These are phyloP conservation scores for Megaceryle torquata DNA, from an alignment of 2,113 vertebrate genomes.

Conservation along the genomic window DNA sequence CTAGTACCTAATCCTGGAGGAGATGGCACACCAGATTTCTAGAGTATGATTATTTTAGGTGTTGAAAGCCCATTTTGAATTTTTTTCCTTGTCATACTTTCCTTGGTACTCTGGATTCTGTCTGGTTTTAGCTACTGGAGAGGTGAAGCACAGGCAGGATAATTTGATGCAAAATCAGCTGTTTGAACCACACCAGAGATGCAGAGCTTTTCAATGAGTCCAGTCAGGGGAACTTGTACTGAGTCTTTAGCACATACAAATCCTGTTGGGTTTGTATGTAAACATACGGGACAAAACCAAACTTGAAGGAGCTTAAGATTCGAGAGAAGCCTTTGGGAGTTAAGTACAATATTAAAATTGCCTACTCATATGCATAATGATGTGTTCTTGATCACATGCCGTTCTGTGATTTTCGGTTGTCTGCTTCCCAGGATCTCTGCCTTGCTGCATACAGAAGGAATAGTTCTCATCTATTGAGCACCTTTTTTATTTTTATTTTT, in stretches of 20 bases:
- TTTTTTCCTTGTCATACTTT: neutral
- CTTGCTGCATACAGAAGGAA: neutral
- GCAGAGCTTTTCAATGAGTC: neutral
- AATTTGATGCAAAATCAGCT: neutral
- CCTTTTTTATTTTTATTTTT: no score
- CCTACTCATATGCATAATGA: neutral
- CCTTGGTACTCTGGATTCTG: neutral
- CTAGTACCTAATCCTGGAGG: neutral
- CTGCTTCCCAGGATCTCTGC: neutral
- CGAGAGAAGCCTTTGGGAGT: neutral
- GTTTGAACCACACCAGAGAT: neutral
- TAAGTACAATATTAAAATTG: neutral
- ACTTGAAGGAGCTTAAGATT: neutral
- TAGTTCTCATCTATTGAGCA: neutral
- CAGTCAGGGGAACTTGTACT: neutral
- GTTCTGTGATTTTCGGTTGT: neutral
- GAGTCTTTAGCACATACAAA: neutral
- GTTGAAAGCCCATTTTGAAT: neutral
- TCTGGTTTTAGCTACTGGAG: neutral
- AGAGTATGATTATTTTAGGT: neutral
- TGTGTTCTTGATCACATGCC: neutral
- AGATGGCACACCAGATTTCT: neutral
- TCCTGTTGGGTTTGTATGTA: fast-evolving
- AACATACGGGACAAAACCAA: neutral
- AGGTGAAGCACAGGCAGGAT: neutral